Percentiles rank a stretch among this genome's conserved stretches.
These are phyloP conservation scores for Archivesica marissinica DNA, from an alignment of 1,140 invertebrate species.

Conservation along the genomic window DNA sequence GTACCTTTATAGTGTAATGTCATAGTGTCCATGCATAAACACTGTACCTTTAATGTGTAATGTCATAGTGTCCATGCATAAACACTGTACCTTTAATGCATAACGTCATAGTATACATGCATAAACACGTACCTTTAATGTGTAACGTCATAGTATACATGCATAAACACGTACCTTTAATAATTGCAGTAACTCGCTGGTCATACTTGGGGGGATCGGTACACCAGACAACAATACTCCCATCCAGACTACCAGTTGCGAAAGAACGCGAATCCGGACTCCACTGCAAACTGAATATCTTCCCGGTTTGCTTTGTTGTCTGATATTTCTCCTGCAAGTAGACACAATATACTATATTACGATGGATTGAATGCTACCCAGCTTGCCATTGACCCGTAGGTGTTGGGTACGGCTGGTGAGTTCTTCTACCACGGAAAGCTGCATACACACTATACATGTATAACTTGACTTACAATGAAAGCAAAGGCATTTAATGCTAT, in stretches of 20 bases:
- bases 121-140: neutral
- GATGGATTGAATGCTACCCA: no score
- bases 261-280: constrained; percentile 23
- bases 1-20: neutral
- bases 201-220: neutral
- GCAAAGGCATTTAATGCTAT: no score
- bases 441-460: no score
- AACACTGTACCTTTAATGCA: no score
- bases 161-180: constrained; percentile 2
- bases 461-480: no score
- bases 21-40: neutral
- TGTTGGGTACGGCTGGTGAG: no score
- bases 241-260: constrained; percentile 57
- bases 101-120: neutral
- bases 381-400: no score
- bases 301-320: constrained; percentile 32
- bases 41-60: neutral
- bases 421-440: no score
- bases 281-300: constrained; percentile 36
- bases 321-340: constrained; percentile 35
- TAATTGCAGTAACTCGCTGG: neutral
- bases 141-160: neutral
- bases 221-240: constrained; percentile 41
- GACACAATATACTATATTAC: no score
- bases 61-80: neutral